Percentiles rank a stretch among this genome's conserved stretches.
Conservation (phyloP, 1,140 invertebrate genomes). For the Trinorchestia longiramus region DNA sequence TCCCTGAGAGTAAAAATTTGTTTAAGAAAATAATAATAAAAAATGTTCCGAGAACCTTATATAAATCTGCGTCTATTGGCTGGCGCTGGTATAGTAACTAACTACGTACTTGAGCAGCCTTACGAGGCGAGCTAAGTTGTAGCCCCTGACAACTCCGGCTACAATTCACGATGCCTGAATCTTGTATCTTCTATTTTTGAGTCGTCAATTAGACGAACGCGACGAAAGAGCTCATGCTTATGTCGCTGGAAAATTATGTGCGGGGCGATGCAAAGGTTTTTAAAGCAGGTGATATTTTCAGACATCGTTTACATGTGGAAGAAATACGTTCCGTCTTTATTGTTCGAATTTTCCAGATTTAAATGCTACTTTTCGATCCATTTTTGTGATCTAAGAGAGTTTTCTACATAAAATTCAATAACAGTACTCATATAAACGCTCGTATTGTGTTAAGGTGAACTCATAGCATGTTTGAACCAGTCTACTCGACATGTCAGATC, state of each 20-base stretch:
- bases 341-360: not conserved
- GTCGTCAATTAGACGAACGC: not conserved
- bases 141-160: not conserved
- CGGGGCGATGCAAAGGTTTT: not conserved
- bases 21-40: not conserved
- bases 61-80: not conserved
- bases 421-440: not conserved
- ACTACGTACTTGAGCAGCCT: not conserved
- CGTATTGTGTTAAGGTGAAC: not conserved
- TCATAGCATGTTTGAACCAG: not conserved
- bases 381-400: too few relatives aligned
- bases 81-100: not conserved
- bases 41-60: not conserved
- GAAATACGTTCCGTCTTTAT: not conserved
- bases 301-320: not conserved
- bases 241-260: not conserved
- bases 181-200: not conserved
- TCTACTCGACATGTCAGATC: not conserved
- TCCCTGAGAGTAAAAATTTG: not conserved
- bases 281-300: not conserved
- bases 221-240: not conserved
- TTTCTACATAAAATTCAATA: not conserved
- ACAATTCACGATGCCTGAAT: not conserved
- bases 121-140: not conserved
- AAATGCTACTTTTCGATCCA: too few relatives aligned